phyloP scores from a whole-genome alignment of 2,888 invertebrate species.

The Drosophila fungiperda region DNA sequence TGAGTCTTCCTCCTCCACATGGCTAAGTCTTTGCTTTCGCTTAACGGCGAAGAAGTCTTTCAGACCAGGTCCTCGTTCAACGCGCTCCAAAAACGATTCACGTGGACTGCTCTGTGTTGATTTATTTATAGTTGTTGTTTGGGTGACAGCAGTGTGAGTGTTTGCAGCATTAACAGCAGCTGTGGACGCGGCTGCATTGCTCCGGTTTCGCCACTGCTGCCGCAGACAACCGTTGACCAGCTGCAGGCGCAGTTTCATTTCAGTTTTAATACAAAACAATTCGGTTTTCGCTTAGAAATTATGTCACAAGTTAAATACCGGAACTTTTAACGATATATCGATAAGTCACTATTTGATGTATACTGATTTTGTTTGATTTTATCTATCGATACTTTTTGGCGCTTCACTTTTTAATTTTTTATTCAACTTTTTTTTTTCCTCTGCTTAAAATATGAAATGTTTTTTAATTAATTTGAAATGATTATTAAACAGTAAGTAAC shows the following conservation, averaged over 20 bases:
- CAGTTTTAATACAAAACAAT: constrained; percentile 14
- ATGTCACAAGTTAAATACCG: constrained; percentile 48
- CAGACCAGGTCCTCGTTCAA: constrained; percentile 81
- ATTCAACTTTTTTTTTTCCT: no score
- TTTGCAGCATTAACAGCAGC: background rate
- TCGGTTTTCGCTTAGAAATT: constrained; percentile 45
- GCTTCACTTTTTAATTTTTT: background rate
- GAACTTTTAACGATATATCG: constrained; percentile 8
- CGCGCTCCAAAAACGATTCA: constrained; percentile 73
- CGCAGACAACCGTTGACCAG: constrained; percentile 31
- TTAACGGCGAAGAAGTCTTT: constrained; percentile 83
- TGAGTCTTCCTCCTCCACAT: constrained; percentile 1
- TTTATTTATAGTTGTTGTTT: constrained; percentile 13
- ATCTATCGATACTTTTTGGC: constrained; percentile 2
- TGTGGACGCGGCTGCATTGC: background rate
- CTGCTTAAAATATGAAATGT: background rate
- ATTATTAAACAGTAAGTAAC: background rate
- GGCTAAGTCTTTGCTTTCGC: constrained; percentile 35
- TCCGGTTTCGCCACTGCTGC: constrained; percentile 38
- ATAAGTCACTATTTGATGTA: background rate
- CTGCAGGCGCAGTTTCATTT: constrained; percentile 55
- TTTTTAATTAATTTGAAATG: background rate
- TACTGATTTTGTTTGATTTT: background rate
- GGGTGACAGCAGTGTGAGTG: background rate
- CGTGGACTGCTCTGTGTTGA: constrained; percentile 32